phyloP scores from a whole-genome alignment of 2,113 vertebrate species.

The Ptyas mucosa region DNA sequence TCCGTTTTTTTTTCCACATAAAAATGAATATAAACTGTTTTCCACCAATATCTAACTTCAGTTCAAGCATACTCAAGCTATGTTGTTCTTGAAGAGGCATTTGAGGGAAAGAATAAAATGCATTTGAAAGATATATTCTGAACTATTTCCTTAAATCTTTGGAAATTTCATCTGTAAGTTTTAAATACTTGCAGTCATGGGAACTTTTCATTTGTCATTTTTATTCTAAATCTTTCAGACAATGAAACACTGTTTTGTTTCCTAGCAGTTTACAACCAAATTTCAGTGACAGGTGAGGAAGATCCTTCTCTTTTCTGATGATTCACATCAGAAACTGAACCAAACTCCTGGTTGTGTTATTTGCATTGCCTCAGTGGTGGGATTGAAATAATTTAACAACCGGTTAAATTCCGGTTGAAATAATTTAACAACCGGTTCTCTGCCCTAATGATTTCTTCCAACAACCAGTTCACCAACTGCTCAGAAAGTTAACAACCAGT shows the following conservation, averaged over 20 bases:
- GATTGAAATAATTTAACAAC: no score
- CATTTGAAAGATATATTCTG: neutral
- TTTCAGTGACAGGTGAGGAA: neutral
- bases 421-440: no score
- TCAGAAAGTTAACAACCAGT: no score
- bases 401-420: no score
- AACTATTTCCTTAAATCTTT: neutral
- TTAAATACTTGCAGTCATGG: neutral
- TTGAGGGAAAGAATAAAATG: neutral
- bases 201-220: neutral
- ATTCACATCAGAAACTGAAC: neutral
- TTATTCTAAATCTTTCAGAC: neutral
- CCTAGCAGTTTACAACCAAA: neutral
- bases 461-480: no score
- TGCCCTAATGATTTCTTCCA: no score
- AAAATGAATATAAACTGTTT: neutral
- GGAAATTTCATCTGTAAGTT: neutral
- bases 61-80: neutral
- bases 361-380: neutral
- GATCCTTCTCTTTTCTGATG: neutral
- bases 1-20: neutral
- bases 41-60: neutral
- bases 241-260: neutral
- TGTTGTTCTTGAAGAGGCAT: neutral
- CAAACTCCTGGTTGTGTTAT: neutral